Conservation (phyloP, 2,797 vertebrate species). For the Scleropages formosus region DNA sequence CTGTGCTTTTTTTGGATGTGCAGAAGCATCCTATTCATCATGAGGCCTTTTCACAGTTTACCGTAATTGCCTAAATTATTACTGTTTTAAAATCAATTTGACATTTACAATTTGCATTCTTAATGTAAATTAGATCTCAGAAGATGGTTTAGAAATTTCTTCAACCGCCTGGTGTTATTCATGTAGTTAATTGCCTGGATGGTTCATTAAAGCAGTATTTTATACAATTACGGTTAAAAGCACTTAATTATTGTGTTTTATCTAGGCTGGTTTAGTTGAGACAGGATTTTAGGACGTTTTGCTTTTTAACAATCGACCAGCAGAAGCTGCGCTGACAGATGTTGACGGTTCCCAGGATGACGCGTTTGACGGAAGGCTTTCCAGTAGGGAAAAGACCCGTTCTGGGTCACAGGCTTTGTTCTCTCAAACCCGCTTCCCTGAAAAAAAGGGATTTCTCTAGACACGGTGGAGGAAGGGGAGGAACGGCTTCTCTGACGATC, state of each 20-base stretch:
- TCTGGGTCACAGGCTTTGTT: constrained; percentile 31
- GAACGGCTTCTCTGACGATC: constrained; percentile 31
- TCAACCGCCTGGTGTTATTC: background rate
- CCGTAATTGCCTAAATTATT: background rate
- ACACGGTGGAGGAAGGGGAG: constrained; percentile 19
- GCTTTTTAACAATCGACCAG: background rate
- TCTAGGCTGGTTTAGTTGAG: background rate
- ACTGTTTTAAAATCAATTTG: constrained; percentile 11
- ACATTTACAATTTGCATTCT: constrained; percentile 13
- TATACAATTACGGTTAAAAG: constrained; percentile 4
- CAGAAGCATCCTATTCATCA: background rate
- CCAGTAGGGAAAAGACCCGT: constrained; percentile 1
- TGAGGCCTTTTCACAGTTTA: background rate
- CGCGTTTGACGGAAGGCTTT: constrained; percentile 28
- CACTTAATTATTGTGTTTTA: background rate
- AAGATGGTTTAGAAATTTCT: background rate
- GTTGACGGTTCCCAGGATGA: constrained; percentile 20
- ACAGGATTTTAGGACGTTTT: background rate
- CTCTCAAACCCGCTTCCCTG: constrained; percentile 18
- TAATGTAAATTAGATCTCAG: constrained; percentile 2
- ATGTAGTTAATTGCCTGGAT: constrained; percentile 11
- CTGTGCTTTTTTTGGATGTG: background rate
- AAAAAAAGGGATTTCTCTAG: constrained; percentile 36
- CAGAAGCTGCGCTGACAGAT: constrained; percentile 11
- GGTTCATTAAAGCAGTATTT: constrained; percentile 7